A percentile compares a stretch with the other conserved stretches of the same genome.
These are phyloP conservation scores for Phymatocera aterrima DNA, from an alignment of 2,888 invertebrate species.

Conservation along the genomic window DNA sequence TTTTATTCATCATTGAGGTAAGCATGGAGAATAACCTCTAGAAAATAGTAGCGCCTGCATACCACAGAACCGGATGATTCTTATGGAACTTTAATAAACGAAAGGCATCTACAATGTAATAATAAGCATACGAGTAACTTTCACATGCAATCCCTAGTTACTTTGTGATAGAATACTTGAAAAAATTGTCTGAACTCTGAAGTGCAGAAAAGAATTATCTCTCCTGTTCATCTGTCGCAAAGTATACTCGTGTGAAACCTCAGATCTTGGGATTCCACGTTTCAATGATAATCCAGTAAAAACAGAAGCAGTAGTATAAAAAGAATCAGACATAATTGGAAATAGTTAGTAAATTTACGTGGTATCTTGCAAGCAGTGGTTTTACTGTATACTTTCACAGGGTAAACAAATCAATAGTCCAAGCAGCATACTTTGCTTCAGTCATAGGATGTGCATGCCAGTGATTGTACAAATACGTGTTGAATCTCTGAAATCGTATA, in stretches of 20 bases:
- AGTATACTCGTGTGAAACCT: background rate
- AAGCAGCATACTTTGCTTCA: constrained; percentile 6
- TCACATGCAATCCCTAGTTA: background rate
- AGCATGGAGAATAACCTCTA: constrained; percentile 29
- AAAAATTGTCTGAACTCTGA: constrained; percentile 50
- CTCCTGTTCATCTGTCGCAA: constrained; percentile 35
- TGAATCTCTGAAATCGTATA: background rate
- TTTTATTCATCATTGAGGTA: constrained; percentile 35
- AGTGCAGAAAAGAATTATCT: constrained; percentile 56
- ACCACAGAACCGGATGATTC: background rate
- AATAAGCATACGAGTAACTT: background rate
- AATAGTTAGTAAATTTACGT: background rate
- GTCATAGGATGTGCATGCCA: constrained; percentile 36
- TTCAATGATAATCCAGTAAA: background rate
- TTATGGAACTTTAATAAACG: background rate
- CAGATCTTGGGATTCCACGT: background rate
- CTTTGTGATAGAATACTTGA: background rate
- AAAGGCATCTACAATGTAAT: background rate
- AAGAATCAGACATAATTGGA: background rate
- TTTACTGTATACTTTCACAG: background rate
- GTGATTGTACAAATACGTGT: constrained; percentile 26
- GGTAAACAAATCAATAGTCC: background rate
- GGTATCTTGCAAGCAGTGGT: background rate
- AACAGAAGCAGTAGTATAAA: background rate
- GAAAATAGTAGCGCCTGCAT: constrained; percentile 24